Base-by-base conservation (phyloP, 2,888 invertebrate genomes). In the Torymus texanus region DNA sequence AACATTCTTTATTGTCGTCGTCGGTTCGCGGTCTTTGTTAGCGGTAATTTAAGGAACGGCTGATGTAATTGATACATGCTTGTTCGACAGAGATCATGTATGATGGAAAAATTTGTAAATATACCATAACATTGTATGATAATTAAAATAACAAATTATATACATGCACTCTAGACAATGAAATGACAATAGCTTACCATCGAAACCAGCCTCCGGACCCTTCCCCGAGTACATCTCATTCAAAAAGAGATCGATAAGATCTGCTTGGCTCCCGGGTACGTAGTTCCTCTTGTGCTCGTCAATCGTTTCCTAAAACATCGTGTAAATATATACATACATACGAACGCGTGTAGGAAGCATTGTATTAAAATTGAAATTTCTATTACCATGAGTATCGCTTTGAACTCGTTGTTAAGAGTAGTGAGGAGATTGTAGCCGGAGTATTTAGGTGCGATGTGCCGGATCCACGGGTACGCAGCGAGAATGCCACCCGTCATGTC, bases 191-290 rank as follows among this genome's bases (percentile, higher is more conserved):
- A n/a, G 41, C 50, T 11, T 88, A 92, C 92, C 91, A 80, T 91
- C 91, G 82, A 92, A 92, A 62, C 88, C 88, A 5, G 87, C 84
- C 3, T 85, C 82, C 24, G 86, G 80, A 4, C 84, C 86, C 65
- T 90, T 87, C 14, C 84, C 84, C 16, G 87, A 84, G 63, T 91
- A 88, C 92, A 94, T 94, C 90, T 94, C 93, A 29, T 91, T 91
- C 10, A 94, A 90, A 83, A 92, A 94, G 67, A 93, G 91, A 85
- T 93, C 93, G 65, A 94, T 94, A n/a, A 94, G 88, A 87, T 94
- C 94, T 71, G 90, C 90, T 1, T 91, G 88, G 66, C 90, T 88
- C 0, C 91, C 92, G 0, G 91, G 85, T 0, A 88, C 85, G 84
- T 92, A 91, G 1, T 88, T 91, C 53, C 87, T 82, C 56, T 92